A percentile compares a stretch with the other conserved stretches of the same genome.
phyloP scores from a whole-genome alignment of 2,888 invertebrate species.

The Acrobasis suavella region DNA sequence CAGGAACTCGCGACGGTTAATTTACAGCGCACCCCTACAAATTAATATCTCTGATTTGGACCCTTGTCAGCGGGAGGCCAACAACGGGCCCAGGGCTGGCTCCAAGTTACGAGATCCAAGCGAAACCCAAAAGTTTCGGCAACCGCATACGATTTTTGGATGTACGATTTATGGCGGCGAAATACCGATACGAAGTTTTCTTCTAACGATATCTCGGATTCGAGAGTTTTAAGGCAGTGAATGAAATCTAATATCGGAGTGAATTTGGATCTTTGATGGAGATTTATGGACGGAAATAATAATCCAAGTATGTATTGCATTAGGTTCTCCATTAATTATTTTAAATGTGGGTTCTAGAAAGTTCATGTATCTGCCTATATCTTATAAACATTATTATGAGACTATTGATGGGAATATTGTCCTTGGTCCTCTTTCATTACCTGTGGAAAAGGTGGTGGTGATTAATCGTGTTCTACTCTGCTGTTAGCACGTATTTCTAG shows the following conservation, averaged over 20 bases:
- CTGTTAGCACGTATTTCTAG: too few relatives aligned
- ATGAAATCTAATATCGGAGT: constrained; percentile 12
- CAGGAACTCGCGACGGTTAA: constrained; percentile 70
- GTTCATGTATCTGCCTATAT: too few relatives aligned
- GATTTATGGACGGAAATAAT: neutral
- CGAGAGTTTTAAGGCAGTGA: constrained; percentile 5
- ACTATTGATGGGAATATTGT: too few relatives aligned
- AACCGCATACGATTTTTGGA: constrained; percentile 1
- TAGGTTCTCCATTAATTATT: neutral
- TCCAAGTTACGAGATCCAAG: constrained; percentile 35
- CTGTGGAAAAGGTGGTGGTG: too few relatives aligned
- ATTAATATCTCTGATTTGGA: constrained; percentile 81
- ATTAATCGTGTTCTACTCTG: too few relatives aligned
- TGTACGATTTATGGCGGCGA: constrained; percentile 14
- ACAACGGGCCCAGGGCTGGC: constrained; percentile 43
- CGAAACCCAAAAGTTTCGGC: constrained; percentile 22
- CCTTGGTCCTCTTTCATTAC: too few relatives aligned
- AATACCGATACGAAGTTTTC: constrained; percentile 8
- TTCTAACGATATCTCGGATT: constrained; percentile 11
- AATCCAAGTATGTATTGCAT: neutral
- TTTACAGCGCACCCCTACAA: constrained; percentile 75
- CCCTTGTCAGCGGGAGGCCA: constrained; percentile 71
- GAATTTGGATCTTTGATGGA: neutral
- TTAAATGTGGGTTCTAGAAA: too few relatives aligned
- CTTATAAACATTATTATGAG: too few relatives aligned